These are phyloP conservation scores for Leptopilina myrica DNA, from an alignment of 2,888 invertebrate species.

Conservation along the genomic window DNA sequence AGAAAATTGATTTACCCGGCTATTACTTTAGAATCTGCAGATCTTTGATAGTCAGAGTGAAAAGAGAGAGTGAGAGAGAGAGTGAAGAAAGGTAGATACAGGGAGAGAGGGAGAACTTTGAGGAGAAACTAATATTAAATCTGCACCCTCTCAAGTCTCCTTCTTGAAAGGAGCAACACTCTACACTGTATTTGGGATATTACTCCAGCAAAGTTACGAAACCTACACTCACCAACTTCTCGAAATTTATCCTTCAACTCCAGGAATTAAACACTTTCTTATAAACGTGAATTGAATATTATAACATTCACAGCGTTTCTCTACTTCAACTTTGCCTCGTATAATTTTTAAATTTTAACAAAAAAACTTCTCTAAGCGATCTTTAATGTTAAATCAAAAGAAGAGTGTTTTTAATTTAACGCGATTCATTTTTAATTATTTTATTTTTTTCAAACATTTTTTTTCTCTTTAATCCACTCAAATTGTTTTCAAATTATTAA, in stretches of 20 bases:
- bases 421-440: no score
- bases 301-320: background rate
- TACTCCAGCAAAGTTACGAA: conserved; percentile 32
- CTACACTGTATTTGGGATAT: conserved; percentile 26
- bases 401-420: no score
- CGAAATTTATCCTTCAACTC: conserved; percentile 23
- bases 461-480: no score
- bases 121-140: conserved; percentile 30
- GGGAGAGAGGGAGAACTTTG: conserved; percentile 13
- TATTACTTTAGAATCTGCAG: conserved; percentile 14
- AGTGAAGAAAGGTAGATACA: no score
- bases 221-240: conserved; percentile 5
- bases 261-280: conserved; percentile 5
- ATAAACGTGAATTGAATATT: background rate
- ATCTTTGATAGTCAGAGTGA: conserved; percentile 13
- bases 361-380: background rate
- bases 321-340: background rate
- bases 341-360: background rate
- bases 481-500: no score
- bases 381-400: no score
- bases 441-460: no score
- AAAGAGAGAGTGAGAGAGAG: background rate
- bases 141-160: conserved; percentile 8
- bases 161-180: conserved; percentile 12
- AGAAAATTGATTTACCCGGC: background rate